Evolutionary conservation across 2,888 invertebrate species (phyloP), one percentile per base, ranked within the genome.

Genomic region (Coenonympha glycerion): DNA sequence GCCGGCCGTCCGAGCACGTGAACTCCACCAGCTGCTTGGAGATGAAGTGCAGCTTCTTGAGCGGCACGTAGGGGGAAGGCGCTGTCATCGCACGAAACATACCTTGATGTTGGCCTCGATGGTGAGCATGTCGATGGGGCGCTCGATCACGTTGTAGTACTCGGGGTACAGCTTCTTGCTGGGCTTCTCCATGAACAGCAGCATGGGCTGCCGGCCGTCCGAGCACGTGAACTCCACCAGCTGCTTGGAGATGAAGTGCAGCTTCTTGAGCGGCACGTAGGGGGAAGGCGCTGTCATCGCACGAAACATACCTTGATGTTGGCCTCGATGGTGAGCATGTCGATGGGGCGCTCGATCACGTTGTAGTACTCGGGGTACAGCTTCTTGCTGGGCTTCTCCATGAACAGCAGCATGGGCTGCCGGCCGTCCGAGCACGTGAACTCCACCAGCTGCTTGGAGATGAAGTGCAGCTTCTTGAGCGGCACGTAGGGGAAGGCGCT

Each of bases 141-240:
- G 94, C 22, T 93, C 91, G 57, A 98, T 98, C 1, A 98, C 93
- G 76, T 95, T 94, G 76, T 98, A 98, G 75, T 98, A 98, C 73
- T 97, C 97, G 0, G 98, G 96, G 72, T 98, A 98, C 24, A 96
- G 86, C 71, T 97, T 96, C 74, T 95, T 94, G 21, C 96, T 96
- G 0, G 99, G 99, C 68, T 98, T 95, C 75, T 97, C 96, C 95
- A 98, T 95, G 73, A 99, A 99, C 63, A 96, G 91, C 49, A 95
- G 85, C 88, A 97, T 95, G 0, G 97, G 94, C 63, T 94, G 92
- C 9, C 98, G 89, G 0, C 95, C 95, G 63, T 93, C 93, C 33
- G 84, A 81, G 55, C 87, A 88, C 0, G 87, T 85, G 66, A 81
- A 87, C 34, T 88, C 88, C 0, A 88, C 66, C 49, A 88, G 60